A percentile compares a stretch with the other conserved stretches of the same genome.
Conservation (phyloP, 2,888 invertebrate species). For the Nematopogon swammerdamellus region DNA sequence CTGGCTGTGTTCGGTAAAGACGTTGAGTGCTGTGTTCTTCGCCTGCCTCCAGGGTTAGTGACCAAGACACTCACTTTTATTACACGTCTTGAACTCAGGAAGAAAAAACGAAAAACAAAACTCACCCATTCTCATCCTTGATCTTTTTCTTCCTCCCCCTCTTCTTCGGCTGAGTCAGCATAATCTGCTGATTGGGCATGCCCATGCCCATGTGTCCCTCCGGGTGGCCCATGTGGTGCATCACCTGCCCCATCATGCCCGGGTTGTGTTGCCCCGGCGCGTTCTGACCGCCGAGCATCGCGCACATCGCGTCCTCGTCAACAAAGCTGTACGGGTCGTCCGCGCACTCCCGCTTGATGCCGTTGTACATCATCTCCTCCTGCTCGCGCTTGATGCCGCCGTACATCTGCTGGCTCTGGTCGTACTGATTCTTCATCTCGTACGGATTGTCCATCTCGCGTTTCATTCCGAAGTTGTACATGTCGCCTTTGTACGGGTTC, state of each 20-base stretch:
- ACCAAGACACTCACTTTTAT: no score
- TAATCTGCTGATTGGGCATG: conserved; percentile 39
- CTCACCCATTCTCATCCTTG: conserved; percentile 60
- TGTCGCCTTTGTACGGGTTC: conserved; percentile 2
- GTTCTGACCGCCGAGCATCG: conserved; percentile 44
- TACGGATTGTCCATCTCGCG: conserved; percentile 17
- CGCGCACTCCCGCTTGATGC: conserved; percentile 58
- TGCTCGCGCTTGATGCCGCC: conserved; percentile 27
- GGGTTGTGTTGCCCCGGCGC: conserved; percentile 37
- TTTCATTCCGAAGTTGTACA: conserved; percentile 11
- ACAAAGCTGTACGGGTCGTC: conserved; percentile 86
- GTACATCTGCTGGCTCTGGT: conserved; percentile 9
- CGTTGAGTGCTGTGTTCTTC: no score
- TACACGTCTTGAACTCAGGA: no score
- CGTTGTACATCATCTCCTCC: conserved; percentile 28
- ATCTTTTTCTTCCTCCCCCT: conserved; percentile 85
- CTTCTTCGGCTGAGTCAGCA: conserved; percentile 69
- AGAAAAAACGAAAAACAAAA: conserved; percentile 8
- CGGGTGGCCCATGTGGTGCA: conserved; percentile 11
- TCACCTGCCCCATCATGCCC: conserved; percentile 11
- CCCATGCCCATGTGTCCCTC: conserved; percentile 21
- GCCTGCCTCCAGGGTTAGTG: no score
- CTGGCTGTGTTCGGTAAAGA: no score
- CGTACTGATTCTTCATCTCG: conserved; percentile 12
- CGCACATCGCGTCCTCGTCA: conserved; percentile 69